Base-by-base conservation (phyloP, 2,113 vertebrate species). In the Turnix velox region DNA sequence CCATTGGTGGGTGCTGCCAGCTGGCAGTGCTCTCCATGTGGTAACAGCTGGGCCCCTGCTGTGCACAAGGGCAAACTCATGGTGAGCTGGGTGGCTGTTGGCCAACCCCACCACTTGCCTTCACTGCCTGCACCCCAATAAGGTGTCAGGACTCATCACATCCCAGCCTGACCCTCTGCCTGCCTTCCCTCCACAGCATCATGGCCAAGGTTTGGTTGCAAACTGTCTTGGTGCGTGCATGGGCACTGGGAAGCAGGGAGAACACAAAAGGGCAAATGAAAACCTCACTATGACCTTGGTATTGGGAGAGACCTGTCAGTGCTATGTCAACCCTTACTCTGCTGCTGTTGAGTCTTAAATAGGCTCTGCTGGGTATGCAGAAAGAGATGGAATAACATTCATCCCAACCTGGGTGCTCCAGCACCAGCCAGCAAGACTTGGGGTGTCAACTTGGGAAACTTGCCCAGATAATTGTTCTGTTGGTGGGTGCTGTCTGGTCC, bases 71-170 rank as follows among this genome's bases (percentile, higher is more conserved):
- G 86, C 95, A 91, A 98, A 97, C 98, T 98, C 69, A 67, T 81
- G 51, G 68, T 92, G 95, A 97, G 97, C 97, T 59, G 40, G 73
- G 96, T 61, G 94, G 96, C 98, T 80, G 78, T 96, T 98, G 97
- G 97, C 97, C 97, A 92, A 98, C 97, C 97, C 97, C 85, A 52
- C 93, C 35, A 69, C 94, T 97, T 98, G 95, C 97, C 97, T 97
- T 97, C 93, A 93, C 97, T 97, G 97, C 97, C 97, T 92, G 84
- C 77, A 79, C 95, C 95, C 96, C 96, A 82, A 96, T 96, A 97
- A 96, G 92, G 92, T 75, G 52, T 14, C 25, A 19, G 63, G 43
- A 35, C 42, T 48, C 68, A 76, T 95, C 91, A 83, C 90, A 65
- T 91, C 97, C 92, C 96, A 96, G 81, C 92, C 93, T 95, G 95